Base-by-base conservation (phyloP, 2,113 vertebrate species). In the Sitta europaea region DNA sequence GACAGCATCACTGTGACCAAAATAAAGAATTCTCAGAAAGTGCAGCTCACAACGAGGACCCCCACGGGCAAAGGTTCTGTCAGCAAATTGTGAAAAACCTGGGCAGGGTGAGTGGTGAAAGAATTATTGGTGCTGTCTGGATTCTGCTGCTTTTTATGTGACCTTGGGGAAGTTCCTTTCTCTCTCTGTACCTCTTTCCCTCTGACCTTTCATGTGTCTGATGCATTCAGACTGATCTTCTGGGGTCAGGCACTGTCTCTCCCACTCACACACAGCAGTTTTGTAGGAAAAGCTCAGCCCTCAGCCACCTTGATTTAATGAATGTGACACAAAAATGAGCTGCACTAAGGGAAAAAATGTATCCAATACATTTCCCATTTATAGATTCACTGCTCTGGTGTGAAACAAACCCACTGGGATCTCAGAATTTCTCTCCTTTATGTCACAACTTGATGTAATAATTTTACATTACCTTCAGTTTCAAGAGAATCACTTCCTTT, bases 31-130 rank as follows among this genome's bases (percentile, higher is more conserved):
- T 5, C 31, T 78, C 35, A 9, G 17, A 28, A 21, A 61, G n/a
- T 8, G 21, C 5, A 74, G 73, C 48, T 43, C 71, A 47, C 5
- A 1, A 6, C 0, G 0, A 68, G 58, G 36, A 65, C 6, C 14
- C 21, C 45, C 35, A 24, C 1, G 3, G 14, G 12, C n/a, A 74
- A 2, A 59, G 47, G 38, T 33, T 43, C 21, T 62, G 42, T 35
- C 86, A 70, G 57, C 16, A 88, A 73, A 61, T 20, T 25, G 53
- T 31, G 63, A 57, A 78, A 80, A 86, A 74, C 20, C 3, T 27
- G n/a, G 36, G 17, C 13, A 90, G 11, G 14, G 16, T 68, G 55
- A 68, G 20, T 42, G 50, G 33, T 12, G 0, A 31, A 28, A 76
- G n/a, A 72, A 67, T 36, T 31, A 71, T 6, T 6, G 31, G 48